Conservation (phyloP, 2,113 vertebrate genomes). For the Boulengeromyrus knoepffleri region DNA sequence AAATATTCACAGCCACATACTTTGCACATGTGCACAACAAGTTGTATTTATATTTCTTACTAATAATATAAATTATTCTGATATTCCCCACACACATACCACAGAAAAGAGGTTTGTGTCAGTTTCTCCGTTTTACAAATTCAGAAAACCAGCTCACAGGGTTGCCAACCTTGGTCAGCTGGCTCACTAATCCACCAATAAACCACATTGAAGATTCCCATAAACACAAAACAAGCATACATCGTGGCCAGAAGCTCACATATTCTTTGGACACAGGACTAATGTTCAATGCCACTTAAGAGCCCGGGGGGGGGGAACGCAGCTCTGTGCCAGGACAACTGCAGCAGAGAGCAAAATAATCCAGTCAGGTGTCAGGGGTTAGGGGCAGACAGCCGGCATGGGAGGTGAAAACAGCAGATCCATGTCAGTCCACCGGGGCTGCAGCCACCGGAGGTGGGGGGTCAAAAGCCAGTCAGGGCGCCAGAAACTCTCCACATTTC, state of each 20-base stretch:
- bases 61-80: too few relatives aligned
- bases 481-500: background rate
- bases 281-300: background rate
- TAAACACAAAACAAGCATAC: background rate
- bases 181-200: background rate
- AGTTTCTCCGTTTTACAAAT: too few relatives aligned
- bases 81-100: too few relatives aligned
- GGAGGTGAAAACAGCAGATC: background rate
- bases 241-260: background rate
- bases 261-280: background rate
- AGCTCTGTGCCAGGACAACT: background rate
- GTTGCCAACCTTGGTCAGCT: too few relatives aligned
- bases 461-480: background rate
- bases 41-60: too few relatives aligned
- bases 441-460: background rate
- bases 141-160: too few relatives aligned
- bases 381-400: background rate
- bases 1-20: too few relatives aligned
- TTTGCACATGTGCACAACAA: too few relatives aligned
- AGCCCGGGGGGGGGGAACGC: background rate
- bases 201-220: background rate
- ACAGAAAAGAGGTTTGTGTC: too few relatives aligned
- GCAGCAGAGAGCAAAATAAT: conserved; percentile 2
- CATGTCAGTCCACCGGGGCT: background rate
- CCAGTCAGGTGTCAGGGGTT: background rate